Conservation (phyloP, 2,113 vertebrate species). For the Alexandromys fortis region DNA sequence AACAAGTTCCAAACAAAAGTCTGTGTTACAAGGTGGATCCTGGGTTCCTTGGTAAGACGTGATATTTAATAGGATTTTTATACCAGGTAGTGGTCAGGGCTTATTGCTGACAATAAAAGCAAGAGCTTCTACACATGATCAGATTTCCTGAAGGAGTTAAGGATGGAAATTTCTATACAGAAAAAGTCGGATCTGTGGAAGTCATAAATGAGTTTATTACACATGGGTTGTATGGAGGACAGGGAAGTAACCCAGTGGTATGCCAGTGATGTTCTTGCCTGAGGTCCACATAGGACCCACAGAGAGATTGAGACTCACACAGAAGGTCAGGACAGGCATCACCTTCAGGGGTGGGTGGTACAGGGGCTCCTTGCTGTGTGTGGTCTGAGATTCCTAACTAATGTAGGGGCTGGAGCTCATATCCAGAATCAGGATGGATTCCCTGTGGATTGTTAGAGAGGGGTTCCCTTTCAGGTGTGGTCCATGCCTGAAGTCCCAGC, state of each 20-base stretch:
- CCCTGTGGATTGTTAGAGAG: conserved; percentile 17
- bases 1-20: conserved; percentile 16
- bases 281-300: not conserved
- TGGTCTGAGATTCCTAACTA: not conserved
- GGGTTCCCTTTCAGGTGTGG: not conserved
- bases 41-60: not conserved
- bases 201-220: conserved; percentile 21
- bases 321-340: not conserved
- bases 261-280: not conserved
- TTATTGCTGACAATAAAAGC: conserved; percentile 3
- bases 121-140: not conserved
- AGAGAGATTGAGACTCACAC: not conserved
- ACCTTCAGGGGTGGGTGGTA: not conserved
- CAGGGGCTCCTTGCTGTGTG: not conserved
- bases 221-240: not conserved
- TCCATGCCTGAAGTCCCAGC: not conserved
- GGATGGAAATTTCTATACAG: not conserved
- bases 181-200: not conserved
- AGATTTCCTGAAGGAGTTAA: not conserved
- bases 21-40: not conserved
- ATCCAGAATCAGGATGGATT: not conserved
- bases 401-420: not conserved
- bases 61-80: not conserved
- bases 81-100: not conserved
- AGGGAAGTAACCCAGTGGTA: not conserved